These are phyloP conservation scores for Andrena cerasifolii DNA, from an alignment of 1,140 invertebrate species.

Conservation along the genomic window DNA sequence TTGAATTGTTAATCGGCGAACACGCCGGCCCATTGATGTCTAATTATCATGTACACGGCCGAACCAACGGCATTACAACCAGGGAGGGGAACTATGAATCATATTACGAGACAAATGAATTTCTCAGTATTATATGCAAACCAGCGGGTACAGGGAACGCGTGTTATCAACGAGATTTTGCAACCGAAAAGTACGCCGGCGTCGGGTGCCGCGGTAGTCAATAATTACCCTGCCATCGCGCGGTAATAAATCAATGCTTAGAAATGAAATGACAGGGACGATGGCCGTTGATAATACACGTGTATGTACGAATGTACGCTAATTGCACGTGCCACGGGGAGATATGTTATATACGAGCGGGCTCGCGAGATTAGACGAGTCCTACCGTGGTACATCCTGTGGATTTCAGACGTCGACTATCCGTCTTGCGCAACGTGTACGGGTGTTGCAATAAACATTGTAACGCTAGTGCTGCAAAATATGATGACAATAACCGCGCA, in stretches of 20 bases:
- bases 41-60: constrained; percentile 48
- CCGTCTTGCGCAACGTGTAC: constrained; percentile 11
- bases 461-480: constrained; percentile 20
- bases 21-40: constrained; percentile 37
- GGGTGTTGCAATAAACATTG: constrained; percentile 43
- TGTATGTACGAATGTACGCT: constrained; percentile 55
- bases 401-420: constrained; percentile 35
- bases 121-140: constrained; percentile 57
- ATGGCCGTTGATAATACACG: constrained; percentile 56
- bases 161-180: constrained; percentile 36
- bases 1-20: constrained; percentile 51
- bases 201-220: constrained; percentile 15
- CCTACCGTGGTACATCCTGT: constrained; percentile 38
- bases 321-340: constrained; percentile 48
- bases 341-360: constrained; percentile 30
- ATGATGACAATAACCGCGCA: neutral
- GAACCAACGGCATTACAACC: constrained; percentile 26
- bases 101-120: constrained; percentile 52
- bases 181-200: constrained; percentile 17
- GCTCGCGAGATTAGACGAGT: constrained; percentile 41
- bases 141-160: neutral
- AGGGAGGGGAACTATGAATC: constrained; percentile 32
- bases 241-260: constrained; percentile 53
- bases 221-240: constrained; percentile 44
- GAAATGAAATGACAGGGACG: constrained; percentile 52